phyloP scores from a whole-genome alignment of 1,140 invertebrate genomes.

The Lanistes nyassanus region DNA sequence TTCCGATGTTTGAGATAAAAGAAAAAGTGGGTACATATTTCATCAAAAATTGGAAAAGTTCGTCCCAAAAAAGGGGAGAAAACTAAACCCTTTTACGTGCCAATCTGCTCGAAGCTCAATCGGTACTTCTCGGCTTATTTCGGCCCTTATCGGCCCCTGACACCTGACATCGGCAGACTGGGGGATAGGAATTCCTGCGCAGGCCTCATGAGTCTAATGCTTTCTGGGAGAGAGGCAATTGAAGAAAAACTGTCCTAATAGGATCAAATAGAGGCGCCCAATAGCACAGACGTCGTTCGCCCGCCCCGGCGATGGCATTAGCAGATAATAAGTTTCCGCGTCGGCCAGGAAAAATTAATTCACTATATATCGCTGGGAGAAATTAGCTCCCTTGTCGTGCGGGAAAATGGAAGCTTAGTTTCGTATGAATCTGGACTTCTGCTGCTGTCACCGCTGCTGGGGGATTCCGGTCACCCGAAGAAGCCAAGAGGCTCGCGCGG shows the following conservation, averaged over 20 bases:
- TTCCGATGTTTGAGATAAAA: background rate
- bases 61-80: background rate
- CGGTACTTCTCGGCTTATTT: too few species aligned
- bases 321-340: background rate
- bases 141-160: background rate
- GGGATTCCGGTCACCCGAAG: too few species aligned
- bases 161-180: background rate
- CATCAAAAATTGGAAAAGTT: background rate
- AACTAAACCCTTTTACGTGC: background rate
- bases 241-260: conserved; percentile 13
- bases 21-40: background rate
- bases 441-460: background rate
- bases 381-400: conserved; percentile 10
- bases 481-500: too few species aligned
- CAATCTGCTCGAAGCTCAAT: too few species aligned
- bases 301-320: background rate
- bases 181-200: background rate
- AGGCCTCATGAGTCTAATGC: conserved; percentile 1
- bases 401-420: conserved; percentile 12
- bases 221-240: conserved; percentile 8
- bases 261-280: conserved; percentile 9
- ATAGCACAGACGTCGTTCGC: background rate
- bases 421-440: conserved; percentile 3
- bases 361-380: conserved; percentile 10
- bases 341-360: conserved; percentile 3